Conservation (phyloP, 2,113 vertebrate genomes). For the Percopsis transmontana region DNA sequence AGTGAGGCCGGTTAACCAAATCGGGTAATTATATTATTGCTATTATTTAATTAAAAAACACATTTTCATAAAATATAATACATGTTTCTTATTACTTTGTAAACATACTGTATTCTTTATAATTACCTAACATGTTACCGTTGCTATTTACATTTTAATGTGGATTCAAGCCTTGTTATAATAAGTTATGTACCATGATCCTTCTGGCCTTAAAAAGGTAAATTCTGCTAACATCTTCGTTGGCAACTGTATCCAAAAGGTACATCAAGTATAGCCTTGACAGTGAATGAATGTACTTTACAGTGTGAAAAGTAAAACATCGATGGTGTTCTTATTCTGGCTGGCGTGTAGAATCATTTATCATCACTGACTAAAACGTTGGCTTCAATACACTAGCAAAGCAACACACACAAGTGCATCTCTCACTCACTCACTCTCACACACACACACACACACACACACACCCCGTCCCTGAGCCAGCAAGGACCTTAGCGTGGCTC, state of each 20-base stretch:
- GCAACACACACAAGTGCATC: constrained; percentile 34
- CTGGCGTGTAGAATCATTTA: constrained; percentile 44
- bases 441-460: constrained; percentile 22
- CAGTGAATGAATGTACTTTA: constrained; percentile 41
- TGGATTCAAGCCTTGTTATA: constrained; percentile 25
- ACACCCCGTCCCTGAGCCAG: constrained; percentile 37
- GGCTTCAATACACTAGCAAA: constrained; percentile 45
- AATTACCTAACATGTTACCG: constrained; percentile 26
- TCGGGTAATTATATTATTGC: constrained; percentile 38
- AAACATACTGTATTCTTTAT: constrained; percentile 51
- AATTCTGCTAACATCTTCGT: constrained; percentile 41
- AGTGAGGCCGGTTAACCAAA: constrained; percentile 26
- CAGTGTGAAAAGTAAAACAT: constrained; percentile 40
- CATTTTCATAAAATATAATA: constrained; percentile 49
- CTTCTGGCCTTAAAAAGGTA: constrained; percentile 49
- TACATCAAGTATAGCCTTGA: constrained; percentile 23
- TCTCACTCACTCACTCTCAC: constrained; percentile 17
- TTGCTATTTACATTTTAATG: constrained; percentile 49
- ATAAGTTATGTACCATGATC: constrained; percentile 28
- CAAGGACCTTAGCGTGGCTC: constrained; percentile 35
- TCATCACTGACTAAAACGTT: constrained; percentile 50
- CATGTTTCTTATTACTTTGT: constrained; percentile 53
- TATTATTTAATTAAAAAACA: constrained; percentile 59
- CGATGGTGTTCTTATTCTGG: constrained; percentile 24
- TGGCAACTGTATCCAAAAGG: constrained; percentile 22